Evolutionary conservation across 2,113 vertebrate species (phyloP), one percentile per base, ranked within the genome.

Genomic region (Lichenostomus cassidix): DNA sequence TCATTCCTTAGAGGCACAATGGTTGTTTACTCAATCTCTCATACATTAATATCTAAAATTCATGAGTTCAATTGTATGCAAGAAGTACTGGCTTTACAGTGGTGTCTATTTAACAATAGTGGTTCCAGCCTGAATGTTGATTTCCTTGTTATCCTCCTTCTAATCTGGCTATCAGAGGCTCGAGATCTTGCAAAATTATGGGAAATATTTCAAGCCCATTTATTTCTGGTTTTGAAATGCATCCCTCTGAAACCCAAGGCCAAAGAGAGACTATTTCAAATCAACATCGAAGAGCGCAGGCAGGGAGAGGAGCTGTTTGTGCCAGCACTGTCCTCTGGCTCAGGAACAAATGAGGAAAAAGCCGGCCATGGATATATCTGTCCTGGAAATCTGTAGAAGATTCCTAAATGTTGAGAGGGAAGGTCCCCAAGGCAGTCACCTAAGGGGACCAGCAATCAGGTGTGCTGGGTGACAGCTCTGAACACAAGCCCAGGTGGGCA

Each of bases 1-100:
- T 92, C 95, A 93, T 96, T 96, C 95, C 96, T 97, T 90, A 89
- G 95, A 92, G 83, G 95, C 96, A 96, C 93, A 97, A 92, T 90
- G 85, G 76, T 94, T 97, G 96, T 96, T 97, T 97, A 96, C 95
- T 93, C 93, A 96, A 89, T 95, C 86, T 60, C 70, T 97, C 86
- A 73, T 97, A 95, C 88, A 96, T 94, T 96, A 97, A 94, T 90
- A 96, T 90, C 86, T 90, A 93, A 96, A 97, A 96, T 96, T 83
- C 95, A 91, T 90, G 79, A 96, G 88, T 94, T 93, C 83, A 81
- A 58, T 81, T 93, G 90, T 95, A 96, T 96, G 94, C 95, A 95
- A 94, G 15, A 83, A 93, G 95, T 27, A 52, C 80, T 82, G 64
- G 58, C 92, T 95, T 96, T 71, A 75, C 20, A 52, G 74, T 59